These are phyloP conservation scores for Ceratosolen solmsi DNA, from an alignment of 1,140 invertebrate genomes.

Conservation along the genomic window DNA sequence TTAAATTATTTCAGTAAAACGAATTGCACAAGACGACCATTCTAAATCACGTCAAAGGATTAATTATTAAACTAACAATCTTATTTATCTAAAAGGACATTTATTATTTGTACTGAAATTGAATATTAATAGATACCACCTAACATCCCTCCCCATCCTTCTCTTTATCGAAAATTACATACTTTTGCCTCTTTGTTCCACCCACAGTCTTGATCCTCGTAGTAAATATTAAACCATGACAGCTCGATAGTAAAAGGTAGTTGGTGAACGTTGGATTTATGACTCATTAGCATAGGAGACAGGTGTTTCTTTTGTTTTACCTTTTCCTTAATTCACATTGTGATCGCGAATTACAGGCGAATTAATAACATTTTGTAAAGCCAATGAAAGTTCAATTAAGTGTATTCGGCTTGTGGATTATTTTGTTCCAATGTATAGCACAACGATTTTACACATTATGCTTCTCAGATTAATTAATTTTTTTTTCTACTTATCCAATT, in stretches of 20 bases:
- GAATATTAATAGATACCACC: constrained; percentile 31
- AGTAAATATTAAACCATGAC: constrained; percentile 40
- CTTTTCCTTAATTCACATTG: constrained; percentile 4
- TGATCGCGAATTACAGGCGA: not conserved
- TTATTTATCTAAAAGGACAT: not conserved
- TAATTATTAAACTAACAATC: no score
- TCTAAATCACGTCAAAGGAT: no score
- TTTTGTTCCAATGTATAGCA: constrained; percentile 16
- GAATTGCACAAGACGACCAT: no score
- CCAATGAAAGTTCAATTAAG: not conserved
- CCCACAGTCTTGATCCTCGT: not conserved
- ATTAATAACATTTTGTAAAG: constrained; percentile 49
- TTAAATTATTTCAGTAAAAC: no score
- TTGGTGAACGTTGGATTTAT: constrained; percentile 24
- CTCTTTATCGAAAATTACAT: constrained; percentile 18
- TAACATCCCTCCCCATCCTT: not conserved
- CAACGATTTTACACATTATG: not conserved
- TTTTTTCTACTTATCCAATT: not conserved
- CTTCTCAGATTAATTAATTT: not conserved
- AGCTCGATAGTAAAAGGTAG: constrained; percentile 1
- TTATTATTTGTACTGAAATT: constrained; percentile 1
- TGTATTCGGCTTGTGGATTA: not conserved
- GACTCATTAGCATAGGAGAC: constrained; percentile 37
- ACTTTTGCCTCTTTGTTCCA: constrained; percentile 30
- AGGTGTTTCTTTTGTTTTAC: constrained; percentile 24